phyloP scores from a whole-genome alignment of 2,888 invertebrate genomes.

The Tachina fera region DNA sequence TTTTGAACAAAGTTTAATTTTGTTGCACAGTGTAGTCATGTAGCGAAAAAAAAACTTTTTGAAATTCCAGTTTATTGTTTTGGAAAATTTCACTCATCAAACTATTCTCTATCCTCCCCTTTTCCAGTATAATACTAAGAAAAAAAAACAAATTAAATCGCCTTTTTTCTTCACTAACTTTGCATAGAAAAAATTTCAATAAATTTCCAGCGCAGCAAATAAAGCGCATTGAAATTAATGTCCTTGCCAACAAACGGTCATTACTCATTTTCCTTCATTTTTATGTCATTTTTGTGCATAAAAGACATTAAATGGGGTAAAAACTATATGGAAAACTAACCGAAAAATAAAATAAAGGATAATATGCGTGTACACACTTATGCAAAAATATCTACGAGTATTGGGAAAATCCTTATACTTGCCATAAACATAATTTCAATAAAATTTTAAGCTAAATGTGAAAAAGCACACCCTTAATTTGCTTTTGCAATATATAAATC shows the following conservation, averaged over 20 bases:
- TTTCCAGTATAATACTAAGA: neutral
- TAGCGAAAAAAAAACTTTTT: neutral
- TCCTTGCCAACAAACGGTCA: slow-evolving; percentile 51
- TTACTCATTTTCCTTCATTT: slow-evolving; percentile 55
- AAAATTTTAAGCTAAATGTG: slow-evolving; percentile 49
- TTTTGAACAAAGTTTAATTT: no score
- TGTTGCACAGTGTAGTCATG: no score
- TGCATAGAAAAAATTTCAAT: slow-evolving; percentile 58
- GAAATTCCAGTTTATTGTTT: neutral
- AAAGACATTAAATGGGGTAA: slow-evolving; percentile 59
- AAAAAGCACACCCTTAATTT: slow-evolving; percentile 34
- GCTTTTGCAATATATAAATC: slow-evolving; percentile 28
- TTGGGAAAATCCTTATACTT: slow-evolving; percentile 50
- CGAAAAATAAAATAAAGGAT: slow-evolving; percentile 32
- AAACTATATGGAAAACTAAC: slow-evolving; percentile 22
- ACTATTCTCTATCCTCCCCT: slow-evolving; percentile 13
- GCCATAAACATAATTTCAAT: slow-evolving; percentile 39
- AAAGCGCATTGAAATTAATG: slow-evolving; percentile 26
- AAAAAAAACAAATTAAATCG: neutral
- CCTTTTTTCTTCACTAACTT: slow-evolving; percentile 49
- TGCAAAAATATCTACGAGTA: slow-evolving; percentile 60
- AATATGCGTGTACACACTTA: slow-evolving; percentile 43
- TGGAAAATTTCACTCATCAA: neutral
- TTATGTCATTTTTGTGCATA: slow-evolving; percentile 52
- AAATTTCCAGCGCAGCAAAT: neutral